Conservation (phyloP, 2,113 vertebrate species). For the Muscicapa adusta region DNA sequence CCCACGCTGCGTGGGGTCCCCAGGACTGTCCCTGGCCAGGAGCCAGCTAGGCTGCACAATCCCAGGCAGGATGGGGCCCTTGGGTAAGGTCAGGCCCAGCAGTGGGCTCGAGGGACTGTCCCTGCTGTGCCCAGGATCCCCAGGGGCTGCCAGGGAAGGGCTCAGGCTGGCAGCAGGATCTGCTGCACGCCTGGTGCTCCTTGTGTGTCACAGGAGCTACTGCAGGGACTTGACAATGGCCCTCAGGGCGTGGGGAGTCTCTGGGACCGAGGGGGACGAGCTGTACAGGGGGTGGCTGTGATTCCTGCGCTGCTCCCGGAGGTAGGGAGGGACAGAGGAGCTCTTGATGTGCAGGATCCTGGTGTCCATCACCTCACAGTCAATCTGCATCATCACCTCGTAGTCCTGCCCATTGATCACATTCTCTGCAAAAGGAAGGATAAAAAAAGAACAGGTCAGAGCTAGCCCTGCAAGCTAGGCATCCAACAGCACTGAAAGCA, state of each 20-base stretch:
- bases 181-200: not conserved
- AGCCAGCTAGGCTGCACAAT: not conserved
- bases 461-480: not conserved
- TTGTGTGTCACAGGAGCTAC: not conserved
- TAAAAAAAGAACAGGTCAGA: not conserved
- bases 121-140: not conserved
- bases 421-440: conserved; percentile 76
- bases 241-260: conserved; percentile 75
- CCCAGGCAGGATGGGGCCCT: rapidly evolving
- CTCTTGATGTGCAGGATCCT: conserved; percentile 92
- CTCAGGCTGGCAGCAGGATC: not conserved
- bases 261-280: conserved; percentile 62
- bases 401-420: conserved; percentile 88
- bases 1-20: rapidly evolving
- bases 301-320: conserved; percentile 81
- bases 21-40: not conserved
- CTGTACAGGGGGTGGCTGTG: conserved; percentile 78
- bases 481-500: not conserved
- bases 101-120: not conserved
- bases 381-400: conserved; percentile 98
- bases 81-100: not conserved
- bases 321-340: conserved; percentile 84
- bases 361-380: conserved; percentile 95
- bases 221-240: conserved; percentile 81
- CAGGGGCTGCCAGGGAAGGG: not conserved